These are phyloP conservation scores for Alces alces DNA, from an alignment of 2,113 vertebrate species.

Conservation along the genomic window DNA sequence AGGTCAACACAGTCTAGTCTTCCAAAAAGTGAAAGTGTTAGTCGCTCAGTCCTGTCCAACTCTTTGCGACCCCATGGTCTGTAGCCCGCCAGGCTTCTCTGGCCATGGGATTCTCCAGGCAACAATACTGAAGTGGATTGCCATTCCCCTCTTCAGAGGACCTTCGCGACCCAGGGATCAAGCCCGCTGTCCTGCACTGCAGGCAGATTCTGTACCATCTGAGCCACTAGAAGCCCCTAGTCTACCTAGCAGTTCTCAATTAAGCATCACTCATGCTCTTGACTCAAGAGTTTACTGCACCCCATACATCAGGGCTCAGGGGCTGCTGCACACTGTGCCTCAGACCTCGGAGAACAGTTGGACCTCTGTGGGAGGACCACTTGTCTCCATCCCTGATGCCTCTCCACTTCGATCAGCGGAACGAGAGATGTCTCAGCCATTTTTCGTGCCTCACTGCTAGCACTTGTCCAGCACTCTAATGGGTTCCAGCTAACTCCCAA, in stretches of 20 bases:
- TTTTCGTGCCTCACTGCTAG: neutral
- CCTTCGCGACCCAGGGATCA: neutral
- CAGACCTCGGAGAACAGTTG: neutral
- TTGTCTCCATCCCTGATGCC: neutral
- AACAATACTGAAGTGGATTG: neutral
- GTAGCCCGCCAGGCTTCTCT: neutral
- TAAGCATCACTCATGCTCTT: neutral
- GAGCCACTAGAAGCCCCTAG: neutral
- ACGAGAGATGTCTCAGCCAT: no score
- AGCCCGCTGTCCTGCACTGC: neutral
- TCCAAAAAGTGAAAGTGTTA: neutral
- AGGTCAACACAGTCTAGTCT: neutral
- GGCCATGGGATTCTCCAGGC: neutral
- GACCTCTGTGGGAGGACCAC: neutral
- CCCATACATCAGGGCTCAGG: neutral
- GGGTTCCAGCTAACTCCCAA: no score
- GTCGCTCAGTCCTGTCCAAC: neutral
- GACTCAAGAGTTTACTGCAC: neutral
- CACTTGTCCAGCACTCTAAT: accelerated
- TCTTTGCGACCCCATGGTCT: neutral
- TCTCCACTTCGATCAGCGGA: neutral
- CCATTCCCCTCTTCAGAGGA: neutral
- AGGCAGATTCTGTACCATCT: neutral
- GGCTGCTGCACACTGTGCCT: neutral
- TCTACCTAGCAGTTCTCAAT: neutral